A percentile compares a stretch with the other conserved stretches of the same genome.
phyloP scores from a whole-genome alignment of 2,797 vertebrate genomes.

The Gypaetus barbatus region DNA sequence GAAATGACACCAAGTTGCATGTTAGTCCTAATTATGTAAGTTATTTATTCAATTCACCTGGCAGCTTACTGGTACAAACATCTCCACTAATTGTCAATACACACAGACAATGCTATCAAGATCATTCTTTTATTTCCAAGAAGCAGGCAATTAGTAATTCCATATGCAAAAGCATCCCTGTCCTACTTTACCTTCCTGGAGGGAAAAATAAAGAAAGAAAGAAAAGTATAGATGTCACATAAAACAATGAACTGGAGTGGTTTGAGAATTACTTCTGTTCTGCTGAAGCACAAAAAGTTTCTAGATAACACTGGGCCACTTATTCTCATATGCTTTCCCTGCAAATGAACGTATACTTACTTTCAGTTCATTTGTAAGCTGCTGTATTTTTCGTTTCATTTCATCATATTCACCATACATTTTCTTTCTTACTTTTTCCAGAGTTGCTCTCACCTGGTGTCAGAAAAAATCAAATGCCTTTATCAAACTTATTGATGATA shows the following conservation, averaged over 20 bases:
- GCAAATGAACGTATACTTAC: slow-evolving; percentile 69
- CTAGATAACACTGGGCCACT: not conserved
- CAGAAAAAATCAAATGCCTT: slow-evolving; percentile 19
- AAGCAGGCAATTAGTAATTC: not conserved
- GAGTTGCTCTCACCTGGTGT: slow-evolving; percentile 90
- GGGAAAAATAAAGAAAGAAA: not conserved
- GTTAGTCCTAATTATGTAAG: not conserved
- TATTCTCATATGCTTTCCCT: not conserved
- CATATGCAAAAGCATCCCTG: not conserved
- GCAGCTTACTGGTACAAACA: not conserved
- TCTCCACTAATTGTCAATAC: not conserved
- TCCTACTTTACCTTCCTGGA: not conserved
- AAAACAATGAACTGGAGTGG: not conserved
- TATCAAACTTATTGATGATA: not conserved
- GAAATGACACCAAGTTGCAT: not conserved
- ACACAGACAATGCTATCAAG: not conserved
- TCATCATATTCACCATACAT: slow-evolving; percentile 97
- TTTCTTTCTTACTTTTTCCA: slow-evolving; percentile 93
- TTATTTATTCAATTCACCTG: not conserved
- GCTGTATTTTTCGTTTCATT: slow-evolving; percentile 92
- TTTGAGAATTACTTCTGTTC: not conserved
- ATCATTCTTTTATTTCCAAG: not conserved
- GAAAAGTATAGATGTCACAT: not conserved
- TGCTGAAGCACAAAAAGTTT: not conserved
- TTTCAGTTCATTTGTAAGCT: slow-evolving; percentile 88